Evolutionary conservation across 2,888 invertebrate genomes (phyloP), one percentile per base, ranked within the genome.

Genomic region (Standfussiana lucernea): DNA sequence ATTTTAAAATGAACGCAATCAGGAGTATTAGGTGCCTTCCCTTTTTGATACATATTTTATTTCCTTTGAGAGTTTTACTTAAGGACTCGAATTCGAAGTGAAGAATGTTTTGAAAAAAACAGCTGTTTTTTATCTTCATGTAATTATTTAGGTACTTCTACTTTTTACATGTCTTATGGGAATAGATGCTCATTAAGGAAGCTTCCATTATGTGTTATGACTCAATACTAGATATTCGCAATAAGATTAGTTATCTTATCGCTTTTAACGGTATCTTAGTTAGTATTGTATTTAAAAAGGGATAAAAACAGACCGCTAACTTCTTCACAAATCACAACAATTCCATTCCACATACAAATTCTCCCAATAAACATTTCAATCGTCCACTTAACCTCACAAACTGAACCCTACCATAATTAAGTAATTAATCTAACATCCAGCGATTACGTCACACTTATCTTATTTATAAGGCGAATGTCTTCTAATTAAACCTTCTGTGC

Each of bases 401-500:
- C 24, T 24, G 18, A 72, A 70, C 79, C 68, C 24, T 47, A 68
- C 45, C 47, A 72, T 85, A 82, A 87, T 83, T 85, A 74, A 86
- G 78, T 79, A 83, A 84, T 89, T 84, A 87, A 85, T 75, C 69
- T 64, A 70, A 69, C 85, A 75, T 75, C 61, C 53, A 77, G n/a
- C 68, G 77, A 77, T 85, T 78, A 84, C 71, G 80, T 75, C 74
- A 77, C 69, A 82, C 75, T 82, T 81, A 89, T 88, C 88, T 88
- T 79, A 82, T 82, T 84, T 76, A 79, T 77, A 78, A 70, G 62
- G 82, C 71, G 80, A 86, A 81, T 77, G 81, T 82, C 86, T 82
- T 81, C 85, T 90, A 90, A 91, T 92, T 91, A 91, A 84, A 91
- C 88, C 75, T 77, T 86, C 86, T 83, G 87, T 88, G 87, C 77